Percentiles rank a stretch among this genome's conserved stretches.
phyloP scores from a whole-genome alignment of 2,797 vertebrate genomes.

The Cephalopachus bancanus region DNA sequence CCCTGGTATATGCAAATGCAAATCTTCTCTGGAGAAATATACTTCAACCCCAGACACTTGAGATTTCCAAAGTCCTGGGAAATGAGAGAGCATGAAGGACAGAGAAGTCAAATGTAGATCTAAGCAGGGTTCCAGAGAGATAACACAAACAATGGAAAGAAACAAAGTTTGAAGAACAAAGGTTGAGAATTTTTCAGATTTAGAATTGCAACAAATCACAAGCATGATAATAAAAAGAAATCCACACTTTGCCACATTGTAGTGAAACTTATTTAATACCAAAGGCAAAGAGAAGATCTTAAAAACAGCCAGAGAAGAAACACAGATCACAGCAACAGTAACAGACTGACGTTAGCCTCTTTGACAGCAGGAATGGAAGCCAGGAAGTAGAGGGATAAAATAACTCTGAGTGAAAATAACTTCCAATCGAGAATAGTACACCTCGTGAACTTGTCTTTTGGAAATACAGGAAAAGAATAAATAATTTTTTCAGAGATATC shows the following conservation, averaged over 20 bases:
- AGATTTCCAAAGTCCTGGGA: not conserved
- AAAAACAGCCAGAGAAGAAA: constrained; percentile 37
- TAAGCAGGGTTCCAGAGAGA: not conserved
- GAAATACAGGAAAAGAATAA: not conserved
- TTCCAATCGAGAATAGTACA: not conserved
- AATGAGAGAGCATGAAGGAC: not conserved
- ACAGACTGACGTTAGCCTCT: no score
- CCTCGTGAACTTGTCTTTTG: not conserved
- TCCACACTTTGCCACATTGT: not conserved
- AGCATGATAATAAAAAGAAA: constrained; percentile 29
- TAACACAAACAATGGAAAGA: not conserved
- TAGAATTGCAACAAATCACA: constrained; percentile 26
- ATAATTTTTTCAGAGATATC: not conserved
- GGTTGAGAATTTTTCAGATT: constrained; percentile 7
- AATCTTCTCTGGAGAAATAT: not conserved
- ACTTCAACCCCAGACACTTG: not conserved
- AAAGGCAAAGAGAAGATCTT: constrained; percentile 50
- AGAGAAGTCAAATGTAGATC: not conserved
- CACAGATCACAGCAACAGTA: not conserved
- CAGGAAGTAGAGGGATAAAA: not conserved
- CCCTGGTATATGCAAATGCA: not conserved
- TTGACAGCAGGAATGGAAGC: not conserved
- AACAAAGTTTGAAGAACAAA: not conserved
- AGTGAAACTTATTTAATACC: not conserved
- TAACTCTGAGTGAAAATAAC: not conserved